A percentile compares a stretch with the other conserved stretches of the same genome.
These are phyloP conservation scores for Danio albolineatus DNA, from an alignment of 2,797 vertebrate species.

Conservation along the genomic window DNA sequence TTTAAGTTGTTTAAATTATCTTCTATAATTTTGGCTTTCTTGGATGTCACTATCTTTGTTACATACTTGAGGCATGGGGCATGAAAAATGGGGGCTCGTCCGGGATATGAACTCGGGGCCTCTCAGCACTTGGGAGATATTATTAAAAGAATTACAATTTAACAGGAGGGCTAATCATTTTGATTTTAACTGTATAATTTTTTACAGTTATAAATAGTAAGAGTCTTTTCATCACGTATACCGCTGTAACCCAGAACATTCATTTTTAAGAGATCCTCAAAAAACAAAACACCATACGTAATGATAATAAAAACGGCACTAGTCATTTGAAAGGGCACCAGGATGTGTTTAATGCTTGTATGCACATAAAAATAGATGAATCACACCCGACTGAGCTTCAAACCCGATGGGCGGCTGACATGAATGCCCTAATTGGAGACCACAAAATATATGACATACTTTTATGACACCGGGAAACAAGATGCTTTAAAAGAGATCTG, in stretches of 20 bases:
- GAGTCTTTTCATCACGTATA: neutral
- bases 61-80: no score
- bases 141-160: no score
- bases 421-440: constrained; percentile 30
- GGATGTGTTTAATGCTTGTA: neutral
- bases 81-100: no score
- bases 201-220: neutral
- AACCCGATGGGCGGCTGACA: constrained; percentile 1
- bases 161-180: no score
- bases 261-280: neutral
- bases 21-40: no score
- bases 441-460: constrained; percentile 25
- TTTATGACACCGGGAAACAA: constrained; percentile 9
- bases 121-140: no score
- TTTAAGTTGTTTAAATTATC: no score
- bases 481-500: constrained; percentile 26
- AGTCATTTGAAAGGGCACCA: constrained; percentile 6
- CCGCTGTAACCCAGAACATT: neutral
- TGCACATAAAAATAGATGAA: constrained; percentile 9
- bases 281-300: neutral
- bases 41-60: no score
- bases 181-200: no score
- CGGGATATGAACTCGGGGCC: no score
- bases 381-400: constrained; percentile 18
- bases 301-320: neutral